phyloP scores from a whole-genome alignment of 1,140 invertebrate species.

The Ladona fulva region DNA sequence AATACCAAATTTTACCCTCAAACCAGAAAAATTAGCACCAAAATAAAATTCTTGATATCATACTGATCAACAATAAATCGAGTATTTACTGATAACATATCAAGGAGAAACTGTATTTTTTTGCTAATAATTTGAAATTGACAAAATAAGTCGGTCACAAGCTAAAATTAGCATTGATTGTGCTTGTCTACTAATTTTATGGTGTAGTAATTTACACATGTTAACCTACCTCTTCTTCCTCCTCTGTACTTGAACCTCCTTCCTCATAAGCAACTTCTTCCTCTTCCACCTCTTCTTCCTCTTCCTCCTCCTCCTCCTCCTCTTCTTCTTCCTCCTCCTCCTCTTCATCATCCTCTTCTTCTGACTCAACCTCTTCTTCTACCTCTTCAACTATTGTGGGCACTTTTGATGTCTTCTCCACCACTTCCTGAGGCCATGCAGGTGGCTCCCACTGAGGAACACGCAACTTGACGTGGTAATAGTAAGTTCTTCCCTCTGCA shows the following conservation, averaged over 20 bases:
- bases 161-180: no score
- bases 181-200: no score
- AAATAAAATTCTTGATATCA: no score
- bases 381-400: constrained; percentile 24
- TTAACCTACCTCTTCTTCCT: constrained; percentile 18
- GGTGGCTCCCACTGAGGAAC: constrained; percentile 85
- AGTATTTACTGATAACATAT: no score
- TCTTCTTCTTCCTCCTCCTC: constrained; percentile 41
- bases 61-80: no score
- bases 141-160: no score
- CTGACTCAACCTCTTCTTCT: constrained; percentile 38
- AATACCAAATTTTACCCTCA: no score
- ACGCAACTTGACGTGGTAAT: constrained; percentile 78
- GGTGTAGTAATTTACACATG: no score
- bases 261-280: constrained; percentile 21
- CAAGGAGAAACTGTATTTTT: no score
- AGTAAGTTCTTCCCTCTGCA: constrained; percentile 73
- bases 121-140: no score
- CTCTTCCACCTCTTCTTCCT: constrained; percentile 31
- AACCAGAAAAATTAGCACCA: no score
- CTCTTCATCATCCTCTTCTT: constrained; percentile 36
- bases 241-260: constrained; percentile 14
- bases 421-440: constrained; percentile 38
- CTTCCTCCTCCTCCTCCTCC: constrained; percentile 31
- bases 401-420: constrained; percentile 35